Evolutionary conservation across 2,888 invertebrate species (phyloP).

Genomic region (Hofmannophila pseudospretella): DNA sequence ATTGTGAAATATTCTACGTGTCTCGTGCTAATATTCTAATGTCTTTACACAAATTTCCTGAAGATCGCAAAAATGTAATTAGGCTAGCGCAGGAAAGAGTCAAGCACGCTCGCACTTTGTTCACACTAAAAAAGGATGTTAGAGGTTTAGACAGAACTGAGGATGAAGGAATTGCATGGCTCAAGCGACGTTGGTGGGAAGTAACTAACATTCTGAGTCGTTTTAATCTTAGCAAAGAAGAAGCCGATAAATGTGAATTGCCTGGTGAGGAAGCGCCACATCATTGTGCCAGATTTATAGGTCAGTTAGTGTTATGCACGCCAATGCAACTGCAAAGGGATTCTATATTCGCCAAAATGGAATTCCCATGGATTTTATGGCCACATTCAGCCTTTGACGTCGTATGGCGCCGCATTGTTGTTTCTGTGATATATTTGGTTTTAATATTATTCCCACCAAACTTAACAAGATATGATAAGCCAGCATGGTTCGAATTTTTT

Average conservation of each 20-base stretch:
- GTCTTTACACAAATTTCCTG: slow-evolving; percentile 7
- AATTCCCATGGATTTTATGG: slow-evolving; percentile 54
- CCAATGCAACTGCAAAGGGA: slow-evolving; percentile 40
- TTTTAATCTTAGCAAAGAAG: not conserved
- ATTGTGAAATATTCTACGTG: not conserved
- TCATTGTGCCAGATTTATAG: slow-evolving; percentile 61
- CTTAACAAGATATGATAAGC: slow-evolving; percentile 18
- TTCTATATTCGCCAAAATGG: slow-evolving; percentile 45
- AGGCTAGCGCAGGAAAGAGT: not conserved
- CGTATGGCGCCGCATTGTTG: slow-evolving; percentile 45
- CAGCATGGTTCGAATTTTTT: slow-evolving; percentile 40
- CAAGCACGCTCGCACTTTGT: not conserved
- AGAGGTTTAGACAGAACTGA: slow-evolving; percentile 1
- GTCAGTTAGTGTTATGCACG: slow-evolving; percentile 54
- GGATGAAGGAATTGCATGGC: slow-evolving; percentile 7
- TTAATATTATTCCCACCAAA: slow-evolving; percentile 45
- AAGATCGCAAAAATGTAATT: not conserved
- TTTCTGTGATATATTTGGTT: slow-evolving; percentile 36
- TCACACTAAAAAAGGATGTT: not conserved
- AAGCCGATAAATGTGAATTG: not conserved
- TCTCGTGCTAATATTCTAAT: not conserved
- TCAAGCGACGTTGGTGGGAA: slow-evolving; percentile 8
- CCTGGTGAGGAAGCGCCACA: slow-evolving; percentile 45
- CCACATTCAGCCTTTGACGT: slow-evolving; percentile 38
- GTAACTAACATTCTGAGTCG: not conserved